Conservation (phyloP, 2,113 vertebrate genomes). For the Tiliqua scincoides region DNA sequence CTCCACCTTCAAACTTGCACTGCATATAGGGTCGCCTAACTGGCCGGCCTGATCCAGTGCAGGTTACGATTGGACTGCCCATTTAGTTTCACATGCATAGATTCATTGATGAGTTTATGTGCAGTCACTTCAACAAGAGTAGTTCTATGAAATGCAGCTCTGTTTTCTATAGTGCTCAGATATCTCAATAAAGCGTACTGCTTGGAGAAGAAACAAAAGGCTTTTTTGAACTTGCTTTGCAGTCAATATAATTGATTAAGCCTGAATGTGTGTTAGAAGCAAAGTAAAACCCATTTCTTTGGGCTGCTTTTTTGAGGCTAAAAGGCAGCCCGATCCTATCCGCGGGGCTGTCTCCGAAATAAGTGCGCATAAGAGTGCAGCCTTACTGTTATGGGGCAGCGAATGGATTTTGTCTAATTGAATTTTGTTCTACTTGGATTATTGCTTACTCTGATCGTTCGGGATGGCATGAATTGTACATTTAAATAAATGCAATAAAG, state of each 20-base stretch:
- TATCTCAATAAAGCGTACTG: background rate
- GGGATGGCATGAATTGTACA: background rate
- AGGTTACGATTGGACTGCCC: no score
- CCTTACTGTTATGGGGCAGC: background rate
- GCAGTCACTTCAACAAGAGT: background rate
- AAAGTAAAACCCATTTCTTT: background rate
- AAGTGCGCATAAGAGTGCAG: background rate
- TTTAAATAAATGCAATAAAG: background rate
- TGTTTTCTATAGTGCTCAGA: background rate
- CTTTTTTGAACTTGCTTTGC: background rate
- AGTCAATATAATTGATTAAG: background rate
- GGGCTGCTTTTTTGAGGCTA: no score
- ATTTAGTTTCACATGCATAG: background rate
- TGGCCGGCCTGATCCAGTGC: no score
- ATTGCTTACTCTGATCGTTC: background rate
- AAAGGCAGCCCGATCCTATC: no score
- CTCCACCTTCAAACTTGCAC: no score
- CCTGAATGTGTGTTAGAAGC: background rate
- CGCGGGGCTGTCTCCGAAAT: no score
- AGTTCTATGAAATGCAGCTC: background rate
- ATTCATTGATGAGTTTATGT: background rate
- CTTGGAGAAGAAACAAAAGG: background rate
- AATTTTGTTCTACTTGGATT: background rate
- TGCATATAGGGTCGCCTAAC: no score
- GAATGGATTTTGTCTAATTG: background rate